Conservation (phyloP, 2,113 vertebrate species). For the Conger conger region DNA sequence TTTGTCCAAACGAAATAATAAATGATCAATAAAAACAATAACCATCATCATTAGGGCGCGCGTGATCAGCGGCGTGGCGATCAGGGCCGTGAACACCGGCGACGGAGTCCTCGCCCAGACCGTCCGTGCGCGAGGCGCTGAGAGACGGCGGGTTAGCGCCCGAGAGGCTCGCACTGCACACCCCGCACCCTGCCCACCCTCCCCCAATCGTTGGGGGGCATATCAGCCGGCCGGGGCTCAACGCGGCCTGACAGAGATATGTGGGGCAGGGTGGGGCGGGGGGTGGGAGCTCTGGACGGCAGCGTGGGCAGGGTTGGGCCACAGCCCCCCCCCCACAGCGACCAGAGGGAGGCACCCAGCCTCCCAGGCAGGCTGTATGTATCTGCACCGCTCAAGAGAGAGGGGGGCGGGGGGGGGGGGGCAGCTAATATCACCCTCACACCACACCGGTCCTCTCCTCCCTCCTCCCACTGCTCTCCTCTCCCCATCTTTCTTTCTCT, state of each 20-base stretch:
- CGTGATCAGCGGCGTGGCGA: conserved; percentile 1
- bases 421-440: background rate
- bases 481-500: conserved; percentile 1
- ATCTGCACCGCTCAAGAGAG: background rate
- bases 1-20: background rate
- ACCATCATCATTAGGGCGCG: background rate
- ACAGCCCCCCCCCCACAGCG: background rate
- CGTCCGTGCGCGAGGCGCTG: background rate
- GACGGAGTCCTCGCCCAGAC: background rate
- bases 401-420: too few species aligned
- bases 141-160: background rate
- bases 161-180: background rate
- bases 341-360: background rate
- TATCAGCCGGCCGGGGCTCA: background rate
- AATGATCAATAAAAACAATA: background rate
- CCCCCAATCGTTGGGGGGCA: background rate
- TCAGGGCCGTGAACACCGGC: background rate
- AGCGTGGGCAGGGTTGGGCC: background rate
- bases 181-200: too few species aligned
- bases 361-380: background rate
- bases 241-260: background rate
- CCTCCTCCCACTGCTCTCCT: conserved; percentile 2
- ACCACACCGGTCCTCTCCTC: background rate
- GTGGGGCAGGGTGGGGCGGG: background rate
- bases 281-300: background rate